Evolutionary conservation across 2,888 invertebrate genomes (phyloP).

Genomic region (Campaea margaritaria): DNA sequence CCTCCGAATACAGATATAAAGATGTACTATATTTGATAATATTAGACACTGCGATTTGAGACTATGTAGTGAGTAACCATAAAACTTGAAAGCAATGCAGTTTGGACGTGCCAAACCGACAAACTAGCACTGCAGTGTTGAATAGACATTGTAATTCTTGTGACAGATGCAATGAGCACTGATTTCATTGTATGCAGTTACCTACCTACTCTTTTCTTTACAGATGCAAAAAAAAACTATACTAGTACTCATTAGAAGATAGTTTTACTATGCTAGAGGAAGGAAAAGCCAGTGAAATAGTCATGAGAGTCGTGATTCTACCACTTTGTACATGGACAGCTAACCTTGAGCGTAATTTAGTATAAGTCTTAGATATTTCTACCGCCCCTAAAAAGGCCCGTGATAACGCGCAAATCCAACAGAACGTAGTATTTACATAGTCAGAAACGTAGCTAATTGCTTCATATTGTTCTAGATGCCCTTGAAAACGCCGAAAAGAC

Average conservation of each 20-base stretch:
- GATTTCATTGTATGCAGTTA: too few relatives aligned
- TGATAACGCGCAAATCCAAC: conserved; percentile 39
- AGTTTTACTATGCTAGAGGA: neutral
- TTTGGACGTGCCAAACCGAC: too few relatives aligned
- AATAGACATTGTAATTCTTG: too few relatives aligned
- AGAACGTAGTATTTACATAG: conserved; percentile 55
- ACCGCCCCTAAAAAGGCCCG: conserved; percentile 35
- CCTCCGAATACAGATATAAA: too few relatives aligned
- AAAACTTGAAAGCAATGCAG: too few relatives aligned
- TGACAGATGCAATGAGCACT: too few relatives aligned
- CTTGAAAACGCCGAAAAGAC: conserved; percentile 59
- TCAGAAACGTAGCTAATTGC: conserved; percentile 50
- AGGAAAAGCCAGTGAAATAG: conserved; percentile 6
- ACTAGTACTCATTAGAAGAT: neutral
- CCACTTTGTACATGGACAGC: conserved; percentile 21
- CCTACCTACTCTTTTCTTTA: too few relatives aligned
- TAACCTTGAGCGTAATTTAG: conserved; percentile 40
- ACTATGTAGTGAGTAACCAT: too few relatives aligned
- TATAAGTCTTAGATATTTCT: conserved; percentile 15
- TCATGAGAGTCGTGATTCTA: neutral
- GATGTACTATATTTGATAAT: too few relatives aligned
- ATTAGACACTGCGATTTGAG: too few relatives aligned
- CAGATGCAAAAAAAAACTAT: neutral
- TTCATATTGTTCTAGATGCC: conserved; percentile 60
- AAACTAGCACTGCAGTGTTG: neutral